Evolutionary conservation across 2,113 vertebrate species (phyloP).

Genomic region (Ivindomyrus marchei): DNA sequence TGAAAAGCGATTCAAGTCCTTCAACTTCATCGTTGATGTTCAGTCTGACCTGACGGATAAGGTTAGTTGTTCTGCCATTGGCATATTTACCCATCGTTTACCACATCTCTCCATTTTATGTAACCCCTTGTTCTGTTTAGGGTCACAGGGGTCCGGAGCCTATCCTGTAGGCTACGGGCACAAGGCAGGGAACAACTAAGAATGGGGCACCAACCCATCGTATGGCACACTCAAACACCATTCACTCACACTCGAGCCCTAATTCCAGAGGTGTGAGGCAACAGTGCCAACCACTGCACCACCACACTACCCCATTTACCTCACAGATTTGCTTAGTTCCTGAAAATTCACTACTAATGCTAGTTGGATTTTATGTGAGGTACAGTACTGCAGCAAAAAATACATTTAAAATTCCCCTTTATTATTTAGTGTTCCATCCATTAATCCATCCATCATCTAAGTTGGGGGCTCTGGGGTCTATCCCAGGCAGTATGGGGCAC

Average conservation of each 20-base stretch:
- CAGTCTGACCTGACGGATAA: conserved; percentile 61
- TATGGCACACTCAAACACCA: background rate
- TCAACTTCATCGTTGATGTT: conserved; percentile 67
- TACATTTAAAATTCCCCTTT: background rate
- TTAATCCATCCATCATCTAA: background rate
- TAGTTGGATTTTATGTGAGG: background rate
- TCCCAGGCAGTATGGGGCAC: background rate
- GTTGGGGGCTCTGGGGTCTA: background rate
- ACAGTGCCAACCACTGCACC: background rate
- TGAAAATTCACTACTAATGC: background rate
- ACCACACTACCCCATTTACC: background rate
- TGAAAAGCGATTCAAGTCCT: conserved; percentile 62
- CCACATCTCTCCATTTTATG: background rate
- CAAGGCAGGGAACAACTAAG: background rate
- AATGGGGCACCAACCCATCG: background rate
- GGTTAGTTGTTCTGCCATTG: conserved; percentile 47
- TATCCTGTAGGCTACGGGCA: background rate
- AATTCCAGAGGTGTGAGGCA: background rate
- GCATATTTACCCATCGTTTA: background rate
- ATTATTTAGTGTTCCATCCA: background rate
- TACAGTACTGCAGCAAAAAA: background rate
- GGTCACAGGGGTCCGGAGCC: background rate
- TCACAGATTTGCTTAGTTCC: background rate
- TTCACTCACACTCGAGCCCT: background rate
- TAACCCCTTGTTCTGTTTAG: background rate